phyloP scores from a whole-genome alignment of 2,888 invertebrate genomes.

The Stenichneumon culpator region DNA sequence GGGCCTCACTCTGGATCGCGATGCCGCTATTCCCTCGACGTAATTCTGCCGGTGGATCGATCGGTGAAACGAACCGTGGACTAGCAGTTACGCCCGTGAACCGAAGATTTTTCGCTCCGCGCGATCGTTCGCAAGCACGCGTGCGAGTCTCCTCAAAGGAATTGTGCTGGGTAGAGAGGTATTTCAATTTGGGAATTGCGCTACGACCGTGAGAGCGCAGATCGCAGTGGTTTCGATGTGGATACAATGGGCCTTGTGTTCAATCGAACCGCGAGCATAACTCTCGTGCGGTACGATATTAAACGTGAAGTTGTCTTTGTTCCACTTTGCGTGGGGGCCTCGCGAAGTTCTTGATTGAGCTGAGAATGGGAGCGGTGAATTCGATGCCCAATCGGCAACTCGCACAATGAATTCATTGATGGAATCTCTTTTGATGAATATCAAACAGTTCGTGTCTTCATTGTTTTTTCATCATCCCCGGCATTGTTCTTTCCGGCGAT shows the following conservation, averaged over 20 bases:
- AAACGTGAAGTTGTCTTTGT: constrained; percentile 14
- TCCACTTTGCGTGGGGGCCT: neutral
- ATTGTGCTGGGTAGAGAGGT: constrained; percentile 20
- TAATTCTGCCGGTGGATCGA: neutral
- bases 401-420: neutral
- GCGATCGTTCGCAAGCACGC: neutral
- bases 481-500: neutral
- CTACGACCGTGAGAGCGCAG: neutral
- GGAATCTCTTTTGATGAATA: neutral
- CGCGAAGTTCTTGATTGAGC: neutral
- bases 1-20: neutral
- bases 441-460: neutral
- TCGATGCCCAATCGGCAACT: neutral
- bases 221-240: constrained; percentile 9
- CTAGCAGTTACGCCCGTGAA: neutral
- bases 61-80: neutral
- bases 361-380: neutral
- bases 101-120: neutral
- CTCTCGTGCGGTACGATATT: constrained; percentile 27
- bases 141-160: constrained; percentile 1
- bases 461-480: neutral
- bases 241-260: constrained; percentile 58
- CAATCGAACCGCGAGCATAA: constrained; percentile 44
- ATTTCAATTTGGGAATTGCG: constrained; percentile 65
- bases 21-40: neutral